phyloP scores from a whole-genome alignment of 2,888 invertebrate species.

The Platycheirus rosarum region DNA sequence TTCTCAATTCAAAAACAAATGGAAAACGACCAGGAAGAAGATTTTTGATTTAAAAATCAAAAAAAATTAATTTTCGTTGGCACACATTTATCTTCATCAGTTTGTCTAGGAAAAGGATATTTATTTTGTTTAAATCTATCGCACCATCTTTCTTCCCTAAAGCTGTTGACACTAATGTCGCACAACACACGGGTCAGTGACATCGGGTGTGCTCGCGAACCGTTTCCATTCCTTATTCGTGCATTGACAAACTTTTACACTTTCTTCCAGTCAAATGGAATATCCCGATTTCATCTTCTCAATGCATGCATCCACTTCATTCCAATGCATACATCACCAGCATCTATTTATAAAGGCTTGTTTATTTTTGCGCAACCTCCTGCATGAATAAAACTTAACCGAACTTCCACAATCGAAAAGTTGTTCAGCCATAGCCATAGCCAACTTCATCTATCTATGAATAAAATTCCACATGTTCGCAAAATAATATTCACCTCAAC shows the following conservation, averaged over 20 bases:
- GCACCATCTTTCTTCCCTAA: neutral
- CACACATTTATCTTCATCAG: too few relatives aligned
- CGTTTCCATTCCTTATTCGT: constrained; percentile 14
- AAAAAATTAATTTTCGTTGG: too few relatives aligned
- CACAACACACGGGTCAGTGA: constrained; percentile 24
- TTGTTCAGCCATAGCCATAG: constrained; percentile 61
- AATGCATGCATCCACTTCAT: constrained; percentile 19
- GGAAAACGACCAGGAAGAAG: too few relatives aligned
- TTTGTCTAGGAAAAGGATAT: too few relatives aligned
- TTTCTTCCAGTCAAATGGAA: constrained; percentile 53
- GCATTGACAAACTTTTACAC: constrained; percentile 24
- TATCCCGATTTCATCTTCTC: constrained; percentile 47
- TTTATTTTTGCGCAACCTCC: constrained; percentile 54
- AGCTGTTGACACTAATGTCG: constrained; percentile 23
- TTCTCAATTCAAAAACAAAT: too few relatives aligned
- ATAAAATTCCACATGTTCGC: constrained; percentile 63
- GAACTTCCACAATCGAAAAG: constrained; percentile 65
- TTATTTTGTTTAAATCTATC: neutral
- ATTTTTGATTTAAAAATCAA: too few relatives aligned
- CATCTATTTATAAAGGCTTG: constrained; percentile 31
- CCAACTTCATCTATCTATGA: constrained; percentile 67
- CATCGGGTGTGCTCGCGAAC: constrained; percentile 23
- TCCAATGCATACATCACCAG: constrained; percentile 22
- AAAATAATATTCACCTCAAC: constrained; percentile 44
- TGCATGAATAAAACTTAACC: constrained; percentile 50